These are phyloP conservation scores for Drosophila monieri DNA, from an alignment of 2,888 invertebrate species.

Conservation along the genomic window DNA sequence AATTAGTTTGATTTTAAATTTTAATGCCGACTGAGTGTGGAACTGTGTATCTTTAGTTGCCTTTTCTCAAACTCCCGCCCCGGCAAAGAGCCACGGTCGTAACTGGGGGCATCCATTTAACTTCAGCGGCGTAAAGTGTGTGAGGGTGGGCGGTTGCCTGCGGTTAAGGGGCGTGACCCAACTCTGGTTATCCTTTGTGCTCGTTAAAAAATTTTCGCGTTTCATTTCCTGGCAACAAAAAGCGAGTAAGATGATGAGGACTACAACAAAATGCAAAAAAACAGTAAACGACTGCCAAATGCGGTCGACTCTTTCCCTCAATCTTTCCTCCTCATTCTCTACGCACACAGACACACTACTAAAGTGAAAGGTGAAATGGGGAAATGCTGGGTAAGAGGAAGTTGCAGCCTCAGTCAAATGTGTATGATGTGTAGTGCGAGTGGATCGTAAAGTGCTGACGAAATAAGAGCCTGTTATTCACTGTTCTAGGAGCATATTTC, in stretches of 20 bases:
- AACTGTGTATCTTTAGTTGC: slow-evolving; percentile 24
- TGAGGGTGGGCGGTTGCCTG: slow-evolving; percentile 43
- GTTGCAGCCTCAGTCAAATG: slow-evolving; percentile 49
- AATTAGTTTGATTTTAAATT: slow-evolving; percentile 75
- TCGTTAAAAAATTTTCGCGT: slow-evolving; percentile 76
- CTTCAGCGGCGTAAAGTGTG: slow-evolving; percentile 53
- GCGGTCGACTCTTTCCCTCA: slow-evolving; percentile 51
- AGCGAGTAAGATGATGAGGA: slow-evolving; percentile 41
- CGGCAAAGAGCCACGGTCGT: slow-evolving; percentile 55
- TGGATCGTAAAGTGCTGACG: slow-evolving; percentile 57
- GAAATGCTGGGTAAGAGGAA: slow-evolving; percentile 13
- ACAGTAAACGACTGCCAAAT: slow-evolving; percentile 61
- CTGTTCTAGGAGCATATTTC: slow-evolving; percentile 44
- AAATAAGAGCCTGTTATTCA: slow-evolving; percentile 55
- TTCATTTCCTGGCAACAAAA: slow-evolving; percentile 70
- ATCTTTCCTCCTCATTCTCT: slow-evolving; percentile 1
- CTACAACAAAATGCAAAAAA: slow-evolving; percentile 22
- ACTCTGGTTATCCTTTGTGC: slow-evolving; percentile 66
- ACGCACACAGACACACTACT: slow-evolving; percentile 8
- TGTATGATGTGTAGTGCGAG: slow-evolving; percentile 48
- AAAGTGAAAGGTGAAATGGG: slow-evolving; percentile 3
- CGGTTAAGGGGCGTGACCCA: slow-evolving; percentile 26
- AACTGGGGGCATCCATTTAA: slow-evolving; percentile 70
- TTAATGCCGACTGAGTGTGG: slow-evolving; percentile 46
- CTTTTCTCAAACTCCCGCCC: slow-evolving; percentile 18